Percentiles rank a stretch among this genome's conserved stretches.
These are phyloP conservation scores for Myiozetetes cayanensis DNA, from an alignment of 2,113 vertebrate genomes.

Conservation along the genomic window DNA sequence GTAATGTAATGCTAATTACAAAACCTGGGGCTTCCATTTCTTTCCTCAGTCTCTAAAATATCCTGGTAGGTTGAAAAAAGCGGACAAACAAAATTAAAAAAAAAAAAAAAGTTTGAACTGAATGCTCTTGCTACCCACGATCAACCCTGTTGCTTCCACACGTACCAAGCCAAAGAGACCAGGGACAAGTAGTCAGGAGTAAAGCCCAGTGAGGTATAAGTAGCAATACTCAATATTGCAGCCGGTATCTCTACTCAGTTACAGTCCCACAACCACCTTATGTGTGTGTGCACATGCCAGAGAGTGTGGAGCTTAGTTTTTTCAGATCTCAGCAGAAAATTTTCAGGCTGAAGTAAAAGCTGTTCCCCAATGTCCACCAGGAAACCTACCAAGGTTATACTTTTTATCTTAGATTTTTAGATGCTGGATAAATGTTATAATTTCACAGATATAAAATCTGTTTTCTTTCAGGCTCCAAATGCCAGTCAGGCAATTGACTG, in stretches of 20 bases:
- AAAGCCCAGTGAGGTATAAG: not conserved
- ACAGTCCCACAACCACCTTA: not conserved
- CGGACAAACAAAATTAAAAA: not conserved
- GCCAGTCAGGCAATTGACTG: constrained; percentile 34
- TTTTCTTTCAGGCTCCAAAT: not conserved
- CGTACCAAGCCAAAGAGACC: not conserved
- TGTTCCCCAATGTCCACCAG: not conserved
- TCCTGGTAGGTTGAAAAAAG: not conserved
- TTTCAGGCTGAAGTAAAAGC: not conserved
- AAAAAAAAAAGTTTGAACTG: not conserved
- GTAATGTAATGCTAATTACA: not conserved
- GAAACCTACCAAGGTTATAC: not conserved
- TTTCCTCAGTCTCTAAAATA: not conserved
- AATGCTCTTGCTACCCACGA: not conserved
- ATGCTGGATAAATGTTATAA: not conserved
- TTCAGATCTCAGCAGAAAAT: constrained; percentile 24
- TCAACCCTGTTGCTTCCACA: not conserved
- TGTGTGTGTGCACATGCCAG: not conserved
- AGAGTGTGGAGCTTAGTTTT: not conserved
- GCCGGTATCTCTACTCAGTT: not conserved
- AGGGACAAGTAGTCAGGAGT: not conserved
- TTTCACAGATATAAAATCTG: constrained; percentile 49
- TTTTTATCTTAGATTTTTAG: constrained; percentile 26
- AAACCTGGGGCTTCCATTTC: not conserved
- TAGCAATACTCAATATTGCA: not conserved